Conservation (phyloP, 1,140 invertebrate species). For the Nasonia longicornis region DNA sequence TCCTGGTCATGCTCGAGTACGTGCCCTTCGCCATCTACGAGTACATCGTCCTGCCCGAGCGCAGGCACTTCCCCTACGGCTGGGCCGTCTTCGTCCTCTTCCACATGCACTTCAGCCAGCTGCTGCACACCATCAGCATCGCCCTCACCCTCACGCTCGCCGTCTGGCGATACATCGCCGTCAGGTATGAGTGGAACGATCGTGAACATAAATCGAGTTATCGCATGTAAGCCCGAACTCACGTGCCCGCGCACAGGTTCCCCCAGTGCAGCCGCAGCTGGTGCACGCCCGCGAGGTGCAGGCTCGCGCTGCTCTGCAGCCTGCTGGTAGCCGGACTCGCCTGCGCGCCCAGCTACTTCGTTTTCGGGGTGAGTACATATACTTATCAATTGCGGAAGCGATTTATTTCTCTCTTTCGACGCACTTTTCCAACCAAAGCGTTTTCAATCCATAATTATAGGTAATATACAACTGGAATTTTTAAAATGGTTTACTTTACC, state of each 20-base stretch:
- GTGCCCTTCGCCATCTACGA: slow-evolving; percentile 84
- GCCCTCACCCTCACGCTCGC: slow-evolving; percentile 87
- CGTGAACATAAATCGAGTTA: not conserved
- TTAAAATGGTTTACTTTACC: no score
- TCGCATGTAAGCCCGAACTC: not conserved
- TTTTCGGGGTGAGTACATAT: slow-evolving; percentile 71
- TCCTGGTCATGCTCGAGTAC: slow-evolving; percentile 90
- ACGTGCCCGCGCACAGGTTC: slow-evolving; percentile 65
- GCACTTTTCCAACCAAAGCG: no score
- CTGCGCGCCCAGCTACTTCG: slow-evolving; percentile 83
- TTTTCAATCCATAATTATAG: no score
- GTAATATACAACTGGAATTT: no score
- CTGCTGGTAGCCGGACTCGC: slow-evolving; percentile 81
- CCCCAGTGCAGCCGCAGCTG: slow-evolving; percentile 73
- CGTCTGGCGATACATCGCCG: slow-evolving; percentile 80
- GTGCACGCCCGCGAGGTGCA: slow-evolving; percentile 79
- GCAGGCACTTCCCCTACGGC: slow-evolving; percentile 73
- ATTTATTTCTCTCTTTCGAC: not conserved
- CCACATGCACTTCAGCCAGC: slow-evolving; percentile 83
- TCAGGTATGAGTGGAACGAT: slow-evolving; percentile 64
- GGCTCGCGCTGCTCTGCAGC: slow-evolving; percentile 78
- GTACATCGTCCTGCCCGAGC: slow-evolving; percentile 74
- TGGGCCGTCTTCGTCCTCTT: slow-evolving; percentile 82
- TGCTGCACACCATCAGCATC: slow-evolving; percentile 89
- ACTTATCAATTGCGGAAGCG: no score